Conservation (phyloP, 2,888 invertebrate genomes). For the Diadegma fenestrale region DNA sequence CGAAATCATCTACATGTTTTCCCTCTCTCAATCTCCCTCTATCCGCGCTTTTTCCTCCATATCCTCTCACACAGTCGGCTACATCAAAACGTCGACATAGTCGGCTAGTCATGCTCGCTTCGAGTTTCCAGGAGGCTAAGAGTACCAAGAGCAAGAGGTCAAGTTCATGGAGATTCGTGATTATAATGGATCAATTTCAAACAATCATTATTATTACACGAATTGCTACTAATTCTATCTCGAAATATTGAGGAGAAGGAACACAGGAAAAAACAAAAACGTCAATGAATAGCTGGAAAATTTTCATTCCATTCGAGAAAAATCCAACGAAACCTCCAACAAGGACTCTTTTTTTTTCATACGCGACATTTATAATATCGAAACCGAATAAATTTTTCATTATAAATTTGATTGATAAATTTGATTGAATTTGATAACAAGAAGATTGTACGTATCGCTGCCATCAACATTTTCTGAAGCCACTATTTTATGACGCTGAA, state of each 20-base stretch:
- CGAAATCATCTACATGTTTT: conserved; percentile 57
- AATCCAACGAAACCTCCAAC: not conserved
- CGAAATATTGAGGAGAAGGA: not conserved
- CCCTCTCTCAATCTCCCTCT: conserved; percentile 14
- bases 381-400: conserved; percentile 31
- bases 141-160: conserved; percentile 49
- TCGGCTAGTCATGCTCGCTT: conserved; percentile 56
- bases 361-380: conserved; percentile 42
- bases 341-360: conserved; percentile 14
- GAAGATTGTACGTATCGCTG: conserved; percentile 11
- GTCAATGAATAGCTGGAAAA: not conserved
- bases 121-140: conserved; percentile 37
- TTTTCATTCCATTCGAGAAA: conserved; percentile 28
- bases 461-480: conserved; percentile 9
- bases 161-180: conserved; percentile 54
- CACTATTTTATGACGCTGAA: too few relatives aligned
- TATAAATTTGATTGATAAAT: conserved; percentile 22
- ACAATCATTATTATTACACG: conserved; percentile 21
- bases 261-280: not conserved
- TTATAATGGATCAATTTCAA: not conserved
- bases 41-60: not conserved
- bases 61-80: conserved; percentile 45
- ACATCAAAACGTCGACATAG: conserved; percentile 64
- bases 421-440: too few relatives aligned
- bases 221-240: not conserved